These are phyloP conservation scores for Rhopalosiphum nymphaeae DNA, from an alignment of 2,888 invertebrate species.

Conservation along the genomic window DNA sequence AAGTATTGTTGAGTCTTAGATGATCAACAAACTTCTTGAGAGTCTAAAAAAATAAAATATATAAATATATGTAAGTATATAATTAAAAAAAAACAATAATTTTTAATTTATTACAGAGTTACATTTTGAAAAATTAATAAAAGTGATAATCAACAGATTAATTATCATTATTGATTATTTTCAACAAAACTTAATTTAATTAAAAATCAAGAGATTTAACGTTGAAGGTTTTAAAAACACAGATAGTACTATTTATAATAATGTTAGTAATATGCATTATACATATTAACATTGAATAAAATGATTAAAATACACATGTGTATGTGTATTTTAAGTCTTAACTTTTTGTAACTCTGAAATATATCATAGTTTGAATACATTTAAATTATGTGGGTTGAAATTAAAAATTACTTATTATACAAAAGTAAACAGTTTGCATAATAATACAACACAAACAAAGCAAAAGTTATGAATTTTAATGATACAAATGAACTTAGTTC, in stretches of 20 bases:
- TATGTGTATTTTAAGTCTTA: background rate
- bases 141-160: background rate
- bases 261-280: background rate
- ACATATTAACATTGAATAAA: background rate
- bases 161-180: background rate
- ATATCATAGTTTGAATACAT: background rate
- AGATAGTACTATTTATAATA: background rate
- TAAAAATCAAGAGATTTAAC: background rate
- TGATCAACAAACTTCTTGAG: constrained; percentile 23
- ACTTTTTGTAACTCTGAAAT: background rate
- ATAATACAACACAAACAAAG: background rate
- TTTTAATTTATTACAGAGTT: constrained; percentile 26
- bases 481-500: background rate
- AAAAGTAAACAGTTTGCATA: background rate
- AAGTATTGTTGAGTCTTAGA: background rate
- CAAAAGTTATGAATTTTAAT: background rate
- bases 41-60: constrained; percentile 26
- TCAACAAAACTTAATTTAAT: background rate
- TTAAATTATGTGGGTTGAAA: background rate
- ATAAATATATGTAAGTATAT: background rate
- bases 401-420: background rate
- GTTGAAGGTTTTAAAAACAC: background rate
- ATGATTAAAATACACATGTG: background rate
- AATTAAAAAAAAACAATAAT: background rate
- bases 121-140: background rate